These are phyloP conservation scores for Elmis aenea DNA, from an alignment of 2,888 invertebrate species.

Conservation along the genomic window DNA sequence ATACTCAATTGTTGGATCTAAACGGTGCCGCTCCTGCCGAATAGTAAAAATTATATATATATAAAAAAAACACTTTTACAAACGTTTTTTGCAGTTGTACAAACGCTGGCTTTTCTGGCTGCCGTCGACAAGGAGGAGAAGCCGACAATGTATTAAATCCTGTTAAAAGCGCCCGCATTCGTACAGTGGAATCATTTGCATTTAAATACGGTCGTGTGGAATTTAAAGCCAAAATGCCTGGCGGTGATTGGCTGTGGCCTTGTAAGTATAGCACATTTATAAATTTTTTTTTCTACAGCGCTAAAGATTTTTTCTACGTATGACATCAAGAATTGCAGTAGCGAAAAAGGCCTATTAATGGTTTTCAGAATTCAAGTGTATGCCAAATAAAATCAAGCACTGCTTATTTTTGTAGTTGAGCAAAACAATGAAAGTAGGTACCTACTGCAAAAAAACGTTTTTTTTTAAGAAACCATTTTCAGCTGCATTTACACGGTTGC, in stretches of 20 bases:
- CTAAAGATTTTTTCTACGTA: no score
- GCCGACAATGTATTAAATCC: conserved; percentile 56
- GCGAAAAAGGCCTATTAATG: no score
- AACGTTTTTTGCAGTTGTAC: conserved; percentile 49
- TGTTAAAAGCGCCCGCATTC: conserved; percentile 60
- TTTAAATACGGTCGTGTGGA: conserved; percentile 63
- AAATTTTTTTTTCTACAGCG: no score
- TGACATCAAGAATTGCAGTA: no score
- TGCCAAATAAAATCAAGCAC: no score
- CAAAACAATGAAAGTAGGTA: no score
- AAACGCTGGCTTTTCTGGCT: conserved; percentile 55
- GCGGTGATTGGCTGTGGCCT: conserved; percentile 69
- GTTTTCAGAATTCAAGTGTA: no score
- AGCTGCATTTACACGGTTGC: no score
- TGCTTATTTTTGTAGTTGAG: no score
- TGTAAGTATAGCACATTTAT: conserved; percentile 28
- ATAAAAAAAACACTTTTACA: neutral
- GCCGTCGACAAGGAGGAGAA: conserved; percentile 54
- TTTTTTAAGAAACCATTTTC: no score
- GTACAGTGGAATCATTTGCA: conserved; percentile 57
- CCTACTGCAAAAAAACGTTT: no score
- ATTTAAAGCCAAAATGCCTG: conserved; percentile 62
- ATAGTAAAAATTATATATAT: conserved; percentile 42
- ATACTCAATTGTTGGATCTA: conserved; percentile 51
- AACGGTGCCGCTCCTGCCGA: conserved; percentile 60